Base-by-base conservation (phyloP, 92 coral and sea anemone species). In the Phymanthus crucifer region DNA sequence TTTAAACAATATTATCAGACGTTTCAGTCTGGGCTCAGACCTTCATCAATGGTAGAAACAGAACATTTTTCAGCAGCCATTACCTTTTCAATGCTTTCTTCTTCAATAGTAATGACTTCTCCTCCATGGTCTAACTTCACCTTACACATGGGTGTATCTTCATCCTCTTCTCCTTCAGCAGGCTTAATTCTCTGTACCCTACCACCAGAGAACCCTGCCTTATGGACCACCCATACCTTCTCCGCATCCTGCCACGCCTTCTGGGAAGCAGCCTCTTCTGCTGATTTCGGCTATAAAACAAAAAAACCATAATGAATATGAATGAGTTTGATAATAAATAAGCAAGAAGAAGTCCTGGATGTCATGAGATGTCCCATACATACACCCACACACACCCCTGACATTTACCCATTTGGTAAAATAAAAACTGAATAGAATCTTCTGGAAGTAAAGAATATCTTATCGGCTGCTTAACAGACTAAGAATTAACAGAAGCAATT, bases 41-140 rank as follows among this genome's bases (percentile, higher is more conserved):
- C n/a, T n/a, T n/a, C n/a, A n/a, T n/a, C n/a, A n/a, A n/a, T n/a
- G n/a, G n/a, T n/a, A n/a, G n/a, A n/a, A n/a, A 11, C 48, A 43
- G 13, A 43, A 43, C 13, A 43, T 11, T 43, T 38, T 38, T 6
- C 10, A 38, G 14, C 48, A 40, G 10, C 3, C 71, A 73, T 14
- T 36, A 95, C 99, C 97, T 95, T 95, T 83, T 95, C 99, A 76
- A 95, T 87, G 73, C 90, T 90, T 78, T 95, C 98, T 79, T 95
- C 99, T 69, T 95, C 99, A 69, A 95, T 87, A 64, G 97, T 84
- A 70, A 95, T 89, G 14, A 93, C 91, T 77, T 95, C 99, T 14
- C 99, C 99, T 23, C 99, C 98, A 67, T 95, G 99, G 78, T 95
- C 98, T 67, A 95, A 83, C 73, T 95, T 95, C 75, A 95, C 98